Base-by-base conservation (phyloP, 2,113 vertebrate species). In the Muscicapa adusta region DNA sequence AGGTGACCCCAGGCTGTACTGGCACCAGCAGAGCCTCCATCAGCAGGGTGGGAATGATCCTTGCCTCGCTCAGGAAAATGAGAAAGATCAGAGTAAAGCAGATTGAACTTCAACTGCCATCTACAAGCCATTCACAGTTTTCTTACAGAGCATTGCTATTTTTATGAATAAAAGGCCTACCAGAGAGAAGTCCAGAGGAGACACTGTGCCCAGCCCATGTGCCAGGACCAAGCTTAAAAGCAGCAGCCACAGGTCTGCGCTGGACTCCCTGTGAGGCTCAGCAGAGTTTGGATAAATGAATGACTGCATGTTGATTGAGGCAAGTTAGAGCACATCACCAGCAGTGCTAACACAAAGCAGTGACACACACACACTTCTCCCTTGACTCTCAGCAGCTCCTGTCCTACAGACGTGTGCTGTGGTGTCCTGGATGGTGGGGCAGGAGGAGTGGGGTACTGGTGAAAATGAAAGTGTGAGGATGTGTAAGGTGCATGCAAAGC, bases 381-480 rank as follows among this genome's bases (percentile, higher is more conserved):
- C 43, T 29, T 53, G 29, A 1, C 8, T 63, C 57, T 36, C 4
- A 9, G 45, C 48, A 58, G 43, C 34, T 79, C 19, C 31, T 75
- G 24, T 42, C n/a, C 53, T 36, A 40, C 14, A 36, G 42, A 26
- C 1, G 0, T 26, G 11, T 3, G 2, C 28, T 4, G 1, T 40
- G 56, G 22, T 62, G 28, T 65, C 3, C 8, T 16, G 58, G 40
- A 18, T 42, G 40, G 18, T 63, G 61, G 36, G n/a, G 28, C 7
- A 4, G 56, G 77, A n/a, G 14, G 18, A 20, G 33, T 34, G 48
- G 51, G 13, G 12, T 16, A 15, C 42, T 5, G 10, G 12, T 84
- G 61, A 43, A 43, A 48, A 29, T 36, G 15, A 31, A 62, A 77
- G 19, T 8, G 1, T 73, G 33, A 62, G 34, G 17, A 23, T 58